These are phyloP conservation scores for Okapia johnstoni DNA, from an alignment of 2,113 vertebrate species.

Conservation along the genomic window DNA sequence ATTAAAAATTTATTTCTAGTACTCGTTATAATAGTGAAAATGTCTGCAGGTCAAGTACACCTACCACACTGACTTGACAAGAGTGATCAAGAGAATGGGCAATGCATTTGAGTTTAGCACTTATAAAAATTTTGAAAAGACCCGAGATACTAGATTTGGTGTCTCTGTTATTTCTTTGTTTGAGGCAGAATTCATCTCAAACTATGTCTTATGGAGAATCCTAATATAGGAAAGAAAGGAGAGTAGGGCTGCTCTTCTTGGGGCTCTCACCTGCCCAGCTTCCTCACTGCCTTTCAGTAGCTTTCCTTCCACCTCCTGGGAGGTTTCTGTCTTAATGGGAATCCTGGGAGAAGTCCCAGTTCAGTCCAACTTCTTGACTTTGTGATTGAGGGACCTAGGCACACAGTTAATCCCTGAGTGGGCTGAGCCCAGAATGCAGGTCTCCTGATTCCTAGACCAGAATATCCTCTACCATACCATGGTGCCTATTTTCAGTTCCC, in stretches of 20 bases:
- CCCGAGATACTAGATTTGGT: not conserved
- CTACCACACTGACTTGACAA: not conserved
- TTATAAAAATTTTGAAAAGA: not conserved
- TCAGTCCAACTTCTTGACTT: not conserved
- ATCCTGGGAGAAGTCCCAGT: not conserved
- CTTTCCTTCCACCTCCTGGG: not conserved
- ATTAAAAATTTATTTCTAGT: not conserved
- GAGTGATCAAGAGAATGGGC: not conserved
- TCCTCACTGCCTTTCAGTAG: not conserved
- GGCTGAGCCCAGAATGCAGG: not conserved
- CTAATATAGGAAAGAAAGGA: not conserved
- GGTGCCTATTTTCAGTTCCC: not conserved
- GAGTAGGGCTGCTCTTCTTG: not conserved
- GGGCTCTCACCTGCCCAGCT: not conserved
- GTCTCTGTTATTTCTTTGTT: not conserved
- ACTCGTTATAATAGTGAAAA: not conserved
- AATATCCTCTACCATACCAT: not conserved
- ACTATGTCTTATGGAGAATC: not conserved
- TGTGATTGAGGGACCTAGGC: not conserved
- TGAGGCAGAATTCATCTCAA: not conserved
- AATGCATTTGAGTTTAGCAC: not conserved
- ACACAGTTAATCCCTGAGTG: not conserved
- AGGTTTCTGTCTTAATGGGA: not conserved
- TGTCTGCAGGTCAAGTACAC: not conserved
- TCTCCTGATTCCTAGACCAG: not conserved